A percentile compares a stretch with the other conserved stretches of the same genome.
These are phyloP conservation scores for Myotis pilosus DNA, from an alignment of 2,797 vertebrate species.

Conservation along the genomic window DNA sequence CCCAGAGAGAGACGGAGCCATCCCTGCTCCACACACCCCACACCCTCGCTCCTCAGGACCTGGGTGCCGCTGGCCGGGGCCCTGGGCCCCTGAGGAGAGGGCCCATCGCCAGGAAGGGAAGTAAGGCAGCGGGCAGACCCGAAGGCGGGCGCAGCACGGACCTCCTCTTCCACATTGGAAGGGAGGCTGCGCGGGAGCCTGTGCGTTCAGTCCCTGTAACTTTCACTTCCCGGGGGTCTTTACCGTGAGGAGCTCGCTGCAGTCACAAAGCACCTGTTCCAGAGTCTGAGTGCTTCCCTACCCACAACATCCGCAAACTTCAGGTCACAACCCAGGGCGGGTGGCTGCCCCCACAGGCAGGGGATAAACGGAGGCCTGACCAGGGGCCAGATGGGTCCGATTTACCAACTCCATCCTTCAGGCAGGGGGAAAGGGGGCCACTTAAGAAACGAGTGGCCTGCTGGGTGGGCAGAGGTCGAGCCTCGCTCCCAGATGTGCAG, in stretches of 20 bases:
- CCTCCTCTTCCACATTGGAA: neutral
- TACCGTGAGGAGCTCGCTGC: slow-evolving; percentile 14
- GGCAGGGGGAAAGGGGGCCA: neutral
- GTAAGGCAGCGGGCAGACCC: neutral
- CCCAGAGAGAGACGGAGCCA: neutral
- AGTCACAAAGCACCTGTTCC: slow-evolving; percentile 2
- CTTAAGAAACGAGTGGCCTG: neutral
- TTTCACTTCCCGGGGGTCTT: neutral
- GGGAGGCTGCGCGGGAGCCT: neutral
- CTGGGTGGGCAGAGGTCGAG: neutral
- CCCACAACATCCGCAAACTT: neutral
- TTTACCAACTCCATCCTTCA: neutral
- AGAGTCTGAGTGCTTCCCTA: neutral
- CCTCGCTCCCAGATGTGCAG: neutral
- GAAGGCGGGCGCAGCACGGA: neutral
- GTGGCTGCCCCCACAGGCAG: neutral
- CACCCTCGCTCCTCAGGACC: neutral
- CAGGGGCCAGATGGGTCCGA: neutral
- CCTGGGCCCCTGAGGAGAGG: neutral
- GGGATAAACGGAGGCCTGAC: neutral
- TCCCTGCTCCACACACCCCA: neutral
- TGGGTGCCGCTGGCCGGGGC: neutral
- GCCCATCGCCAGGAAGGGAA: neutral
- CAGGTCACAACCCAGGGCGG: neutral
- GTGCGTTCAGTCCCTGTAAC: too few relatives aligned